Evolutionary conservation across 2,888 invertebrate genomes (phyloP), one percentile per base, ranked within the genome.

Genomic region (Dichetophora obliterata): DNA sequence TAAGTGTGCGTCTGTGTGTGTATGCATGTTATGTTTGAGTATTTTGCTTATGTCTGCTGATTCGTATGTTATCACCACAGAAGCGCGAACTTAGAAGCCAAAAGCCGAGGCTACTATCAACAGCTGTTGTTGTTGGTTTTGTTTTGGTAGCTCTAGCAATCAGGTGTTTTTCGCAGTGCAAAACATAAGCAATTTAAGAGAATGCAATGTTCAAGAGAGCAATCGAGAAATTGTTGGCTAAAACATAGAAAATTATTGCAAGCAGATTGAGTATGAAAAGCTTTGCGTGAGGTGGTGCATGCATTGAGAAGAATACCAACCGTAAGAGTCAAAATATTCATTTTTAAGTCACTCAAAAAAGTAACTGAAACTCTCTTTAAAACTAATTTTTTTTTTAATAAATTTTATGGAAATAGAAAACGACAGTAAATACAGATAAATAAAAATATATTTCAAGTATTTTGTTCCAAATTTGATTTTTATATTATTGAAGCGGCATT

Each of bases 61-160:
- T 69, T 66, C 50, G 50, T 48, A 31, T 48, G 68, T 24, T 68
- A 50, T 48, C 50, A 19, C 5, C 19, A 19, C 37, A 34, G 57
- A 6, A 6, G 22, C 59, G 27, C 59, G 11, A 61, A 61, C 22
- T 61, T 22, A 27, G 2, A 24, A 43, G 43, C 66, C 66, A 43
- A 31, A 37, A 66, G 43, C 43, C 19, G 19, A 43, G n/a, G 14
- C 37, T 11, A 22, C 66, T 24, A 34, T 43, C 43, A 61, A 9
- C 34, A 19, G 34, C 37, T 37, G 43, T 74, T 63, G 61, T 71
- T 65, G 72, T 76, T 76, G 72, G 69, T 27, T 73, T 76, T 76
- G 52, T 65, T 77, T 74, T 68, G 24, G 34, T 75, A 22, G 16
- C 5, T 69, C 48, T 48, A 54, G 50, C 14, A 43, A 48, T 74